phyloP scores from a whole-genome alignment of 2,797 vertebrate genomes.

The Hoplostethus atlanticus region DNA sequence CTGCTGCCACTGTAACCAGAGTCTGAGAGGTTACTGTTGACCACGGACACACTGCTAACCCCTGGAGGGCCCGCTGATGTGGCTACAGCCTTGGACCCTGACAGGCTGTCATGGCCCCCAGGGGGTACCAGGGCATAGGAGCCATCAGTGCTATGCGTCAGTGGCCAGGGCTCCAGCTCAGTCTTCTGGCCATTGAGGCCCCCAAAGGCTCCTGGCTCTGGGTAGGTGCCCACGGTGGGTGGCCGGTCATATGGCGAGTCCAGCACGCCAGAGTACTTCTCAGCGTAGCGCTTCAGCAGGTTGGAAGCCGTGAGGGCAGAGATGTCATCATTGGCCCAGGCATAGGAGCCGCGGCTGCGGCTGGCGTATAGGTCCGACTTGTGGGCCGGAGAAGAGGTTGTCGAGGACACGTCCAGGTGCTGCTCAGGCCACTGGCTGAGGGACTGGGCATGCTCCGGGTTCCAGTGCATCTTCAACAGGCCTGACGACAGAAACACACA shows the following conservation, averaged over 20 bases:
- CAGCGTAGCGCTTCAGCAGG: constrained; percentile 96
- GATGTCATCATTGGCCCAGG: constrained; percentile 99
- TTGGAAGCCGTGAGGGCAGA: constrained; percentile 98
- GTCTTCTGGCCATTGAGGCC: constrained; percentile 87
- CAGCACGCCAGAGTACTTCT: constrained; percentile 95
- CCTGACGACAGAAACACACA: constrained; percentile 76
- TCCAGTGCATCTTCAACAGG: constrained; percentile 99
- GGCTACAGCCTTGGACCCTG: constrained; percentile 84
- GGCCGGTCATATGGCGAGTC: constrained; percentile 93
- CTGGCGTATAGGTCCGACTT: constrained; percentile 92
- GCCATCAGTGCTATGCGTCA: constrained; percentile 86
- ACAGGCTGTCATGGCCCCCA: constrained; percentile 88
- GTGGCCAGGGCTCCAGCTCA: constrained; percentile 93
- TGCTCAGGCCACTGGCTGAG: constrained; percentile 99
- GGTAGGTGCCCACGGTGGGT: constrained; percentile 84
- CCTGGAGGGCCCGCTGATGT: constrained; percentile 82
- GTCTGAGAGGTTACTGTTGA: constrained; percentile 88
- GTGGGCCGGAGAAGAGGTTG: constrained; percentile 95
- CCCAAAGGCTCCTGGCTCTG: constrained; percentile 89
- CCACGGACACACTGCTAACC: constrained; percentile 85
- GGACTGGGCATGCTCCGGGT: constrained; percentile 99
- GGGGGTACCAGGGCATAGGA: constrained; percentile 88
- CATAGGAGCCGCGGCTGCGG: constrained; percentile 89
- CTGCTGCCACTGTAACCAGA: constrained; percentile 87
- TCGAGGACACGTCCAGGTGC: constrained; percentile 98